A percentile compares a stretch with the other conserved stretches of the same genome.
These are phyloP conservation scores for Drosophila repleta DNA, from an alignment of 1,140 invertebrate genomes.

Conservation along the genomic window DNA sequence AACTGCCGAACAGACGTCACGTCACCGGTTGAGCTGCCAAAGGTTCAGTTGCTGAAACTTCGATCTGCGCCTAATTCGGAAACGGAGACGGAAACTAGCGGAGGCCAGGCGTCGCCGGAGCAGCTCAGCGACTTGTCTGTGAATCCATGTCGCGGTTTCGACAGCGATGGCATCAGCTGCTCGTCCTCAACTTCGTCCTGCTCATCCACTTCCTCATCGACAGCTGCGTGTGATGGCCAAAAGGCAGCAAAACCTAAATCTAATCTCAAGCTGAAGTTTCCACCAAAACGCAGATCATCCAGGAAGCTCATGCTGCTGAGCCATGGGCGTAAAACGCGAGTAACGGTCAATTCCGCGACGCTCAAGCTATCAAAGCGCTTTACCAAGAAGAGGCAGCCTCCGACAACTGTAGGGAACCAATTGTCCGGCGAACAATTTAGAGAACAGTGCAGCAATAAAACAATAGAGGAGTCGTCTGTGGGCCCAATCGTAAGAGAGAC, in stretches of 20 bases:
- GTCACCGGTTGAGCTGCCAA: not conserved
- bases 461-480: not conserved
- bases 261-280: constrained; percentile 25
- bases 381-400: not conserved
- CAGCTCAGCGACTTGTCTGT: constrained; percentile 61
- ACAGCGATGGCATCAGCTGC: constrained; percentile 29
- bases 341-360: constrained; percentile 19
- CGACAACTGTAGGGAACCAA: not conserved
- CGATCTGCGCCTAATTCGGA: constrained; percentile 3
- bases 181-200: constrained; percentile 27
- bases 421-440: not conserved
- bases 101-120: constrained; percentile 16
- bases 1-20: not conserved
- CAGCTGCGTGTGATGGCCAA: not conserved
- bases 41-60: not conserved
- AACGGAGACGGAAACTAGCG: constrained; percentile 4
- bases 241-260: not conserved
- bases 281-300: constrained; percentile 18
- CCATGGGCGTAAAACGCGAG: constrained; percentile 17
- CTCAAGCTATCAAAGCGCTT: constrained; percentile 30
- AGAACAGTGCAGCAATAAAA: constrained; percentile 19
- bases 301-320: constrained; percentile 13
- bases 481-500: not conserved
- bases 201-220: constrained; percentile 3
- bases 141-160: constrained; percentile 55